Evolutionary conservation across 2,797 vertebrate species (phyloP).

Genomic region (Macroramphosus scolopax): DNA sequence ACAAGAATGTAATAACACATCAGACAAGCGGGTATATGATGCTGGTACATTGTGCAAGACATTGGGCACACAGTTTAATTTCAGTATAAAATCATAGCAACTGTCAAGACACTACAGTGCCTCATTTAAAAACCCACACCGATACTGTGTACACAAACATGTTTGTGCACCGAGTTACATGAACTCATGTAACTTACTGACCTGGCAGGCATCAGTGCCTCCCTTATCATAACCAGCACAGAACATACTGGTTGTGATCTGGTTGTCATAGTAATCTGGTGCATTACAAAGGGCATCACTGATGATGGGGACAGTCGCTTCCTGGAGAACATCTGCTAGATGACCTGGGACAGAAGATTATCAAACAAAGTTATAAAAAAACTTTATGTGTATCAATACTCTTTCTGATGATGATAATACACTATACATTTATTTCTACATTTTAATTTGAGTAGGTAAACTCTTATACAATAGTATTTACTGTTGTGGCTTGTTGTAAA

Average conservation of each 20-base stretch:
- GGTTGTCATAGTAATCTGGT: constrained; percentile 88
- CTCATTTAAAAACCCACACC: too few relatives aligned
- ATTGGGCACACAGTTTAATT: neutral
- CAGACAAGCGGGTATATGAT: too few relatives aligned
- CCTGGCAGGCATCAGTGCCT: constrained; percentile 90
- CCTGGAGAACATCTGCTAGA: constrained; percentile 85
- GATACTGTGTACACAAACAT: too few relatives aligned
- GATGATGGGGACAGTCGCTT: constrained; percentile 87
- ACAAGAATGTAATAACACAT: neutral
- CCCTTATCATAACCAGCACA: constrained; percentile 90
- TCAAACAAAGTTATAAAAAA: neutral
- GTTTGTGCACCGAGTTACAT: too few relatives aligned
- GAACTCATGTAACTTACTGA: constrained; percentile 52
- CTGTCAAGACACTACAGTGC: too few relatives aligned
- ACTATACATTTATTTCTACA: too few relatives aligned
- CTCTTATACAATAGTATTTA: too few relatives aligned
- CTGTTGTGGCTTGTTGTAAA: neutral
- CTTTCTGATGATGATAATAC: too few relatives aligned
- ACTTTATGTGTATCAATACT: too few relatives aligned
- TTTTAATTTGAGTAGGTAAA: too few relatives aligned
- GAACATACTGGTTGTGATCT: constrained; percentile 93
- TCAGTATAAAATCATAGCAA: neutral
- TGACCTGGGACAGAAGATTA: constrained; percentile 68
- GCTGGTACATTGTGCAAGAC: too few relatives aligned
- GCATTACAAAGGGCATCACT: constrained; percentile 84